These are phyloP conservation scores for Watsonalla binaria DNA, from an alignment of 2,888 invertebrate species.

Conservation along the genomic window DNA sequence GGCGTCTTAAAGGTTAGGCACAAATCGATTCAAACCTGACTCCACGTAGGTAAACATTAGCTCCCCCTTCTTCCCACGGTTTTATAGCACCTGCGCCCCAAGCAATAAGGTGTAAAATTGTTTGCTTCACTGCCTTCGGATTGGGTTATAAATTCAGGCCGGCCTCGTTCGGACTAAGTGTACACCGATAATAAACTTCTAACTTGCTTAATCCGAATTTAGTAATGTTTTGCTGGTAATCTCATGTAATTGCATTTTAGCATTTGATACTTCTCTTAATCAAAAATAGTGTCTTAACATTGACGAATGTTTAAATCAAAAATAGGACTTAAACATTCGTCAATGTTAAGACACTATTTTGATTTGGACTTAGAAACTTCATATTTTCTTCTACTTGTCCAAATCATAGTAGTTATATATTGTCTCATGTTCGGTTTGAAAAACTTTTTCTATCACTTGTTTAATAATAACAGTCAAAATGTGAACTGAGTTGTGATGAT, in stretches of 20 bases:
- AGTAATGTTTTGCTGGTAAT: conserved; percentile 1
- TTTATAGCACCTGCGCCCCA: background rate
- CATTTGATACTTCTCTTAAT: background rate
- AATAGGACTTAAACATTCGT: too few species aligned
- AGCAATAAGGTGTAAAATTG: background rate
- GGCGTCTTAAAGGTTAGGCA: background rate
- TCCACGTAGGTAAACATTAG: conserved; percentile 1
- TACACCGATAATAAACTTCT: conserved; percentile 15
- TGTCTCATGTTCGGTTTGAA: too few species aligned
- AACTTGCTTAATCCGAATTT: conserved; percentile 8
- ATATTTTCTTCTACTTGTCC: too few species aligned
- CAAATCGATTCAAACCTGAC: conserved; percentile 1
- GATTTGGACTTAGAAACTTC: too few species aligned
- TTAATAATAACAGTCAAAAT: too few species aligned
- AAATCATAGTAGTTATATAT: too few species aligned
- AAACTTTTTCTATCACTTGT: too few species aligned
- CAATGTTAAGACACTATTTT: too few species aligned
- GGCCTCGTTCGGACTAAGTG: conserved; percentile 9
- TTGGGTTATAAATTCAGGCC: conserved; percentile 8
- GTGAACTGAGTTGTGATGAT: too few species aligned
- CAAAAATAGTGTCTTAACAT: too few species aligned
- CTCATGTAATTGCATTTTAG: background rate
- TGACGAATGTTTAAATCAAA: too few species aligned
- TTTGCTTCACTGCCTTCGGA: background rate
- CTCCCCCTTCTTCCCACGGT: background rate